phyloP scores from a whole-genome alignment of 2,113 vertebrate genomes.

The Phycodurus eques region DNA sequence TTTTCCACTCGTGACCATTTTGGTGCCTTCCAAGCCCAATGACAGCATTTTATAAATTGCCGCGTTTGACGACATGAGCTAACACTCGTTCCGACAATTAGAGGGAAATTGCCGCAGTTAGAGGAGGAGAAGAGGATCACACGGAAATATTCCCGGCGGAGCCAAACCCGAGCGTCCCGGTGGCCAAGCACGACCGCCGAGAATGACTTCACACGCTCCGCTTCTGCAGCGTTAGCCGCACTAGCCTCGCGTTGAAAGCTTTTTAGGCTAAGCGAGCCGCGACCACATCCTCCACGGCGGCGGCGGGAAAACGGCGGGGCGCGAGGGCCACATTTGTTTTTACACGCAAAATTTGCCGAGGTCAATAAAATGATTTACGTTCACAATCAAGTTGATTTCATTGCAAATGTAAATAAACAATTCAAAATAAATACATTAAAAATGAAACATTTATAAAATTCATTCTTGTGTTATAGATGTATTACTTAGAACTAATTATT shows the following conservation, averaged over 20 bases:
- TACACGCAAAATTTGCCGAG: neutral
- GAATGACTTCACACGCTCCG: constrained; percentile 47
- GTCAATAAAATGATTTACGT: no score
- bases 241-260: constrained; percentile 64
- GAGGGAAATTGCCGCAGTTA: constrained; percentile 13
- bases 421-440: no score
- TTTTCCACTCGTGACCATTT: constrained; percentile 15
- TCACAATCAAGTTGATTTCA: neutral
- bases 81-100: constrained; percentile 16
- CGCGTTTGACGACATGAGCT: constrained; percentile 6
- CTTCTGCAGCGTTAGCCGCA: constrained; percentile 52
- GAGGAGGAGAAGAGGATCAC: constrained; percentile 31
- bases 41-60: constrained; percentile 9
- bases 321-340: neutral
- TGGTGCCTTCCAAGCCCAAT: constrained; percentile 2
- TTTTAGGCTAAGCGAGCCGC: constrained; percentile 39
- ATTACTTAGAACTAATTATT: no score
- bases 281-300: neutral
- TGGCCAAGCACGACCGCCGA: constrained; percentile 42
- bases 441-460: no score
- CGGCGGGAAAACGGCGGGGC: neutral
- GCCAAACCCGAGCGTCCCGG: constrained; percentile 62
- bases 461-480: no score
- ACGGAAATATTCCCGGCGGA: constrained; percentile 31
- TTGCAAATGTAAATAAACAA: neutral